These are phyloP conservation scores for Tonatia bakeri DNA, from an alignment of 2,113 vertebrate species.

Conservation along the genomic window DNA sequence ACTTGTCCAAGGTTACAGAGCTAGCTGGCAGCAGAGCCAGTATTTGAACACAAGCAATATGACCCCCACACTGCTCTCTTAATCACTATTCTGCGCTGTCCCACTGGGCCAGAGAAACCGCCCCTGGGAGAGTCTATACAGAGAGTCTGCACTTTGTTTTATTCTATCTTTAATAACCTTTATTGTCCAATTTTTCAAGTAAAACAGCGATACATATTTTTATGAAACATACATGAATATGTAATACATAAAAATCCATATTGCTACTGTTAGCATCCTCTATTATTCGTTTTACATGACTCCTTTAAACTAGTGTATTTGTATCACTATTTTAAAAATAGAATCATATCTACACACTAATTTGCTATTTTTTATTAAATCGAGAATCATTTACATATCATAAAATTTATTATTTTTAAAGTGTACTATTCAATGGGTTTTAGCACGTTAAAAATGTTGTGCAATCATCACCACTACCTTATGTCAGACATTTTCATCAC, in stretches of 20 bases:
- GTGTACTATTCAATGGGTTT: background rate
- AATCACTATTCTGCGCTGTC: background rate
- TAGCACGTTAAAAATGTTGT: background rate
- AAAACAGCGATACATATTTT: background rate
- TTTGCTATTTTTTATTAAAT: constrained; percentile 16
- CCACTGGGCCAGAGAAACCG: background rate
- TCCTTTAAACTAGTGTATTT: background rate
- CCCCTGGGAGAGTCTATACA: background rate
- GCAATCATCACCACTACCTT: background rate
- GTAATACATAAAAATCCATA: background rate
- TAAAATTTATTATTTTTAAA: background rate
- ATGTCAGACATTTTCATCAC: background rate
- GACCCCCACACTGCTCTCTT: background rate
- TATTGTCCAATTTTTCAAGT: background rate
- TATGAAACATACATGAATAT: background rate
- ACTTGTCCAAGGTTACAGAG: background rate
- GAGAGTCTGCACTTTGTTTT: background rate
- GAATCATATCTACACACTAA: background rate
- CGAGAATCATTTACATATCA: background rate
- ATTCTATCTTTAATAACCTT: background rate
- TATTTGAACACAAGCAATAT: background rate
- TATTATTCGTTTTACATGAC: background rate
- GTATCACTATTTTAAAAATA: background rate
- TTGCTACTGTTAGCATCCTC: background rate
- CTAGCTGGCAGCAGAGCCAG: background rate